Evolutionary conservation across 1,140 invertebrate species (phyloP), one percentile per base, ranked within the genome.

Genomic region (Eupeodes corollae): DNA sequence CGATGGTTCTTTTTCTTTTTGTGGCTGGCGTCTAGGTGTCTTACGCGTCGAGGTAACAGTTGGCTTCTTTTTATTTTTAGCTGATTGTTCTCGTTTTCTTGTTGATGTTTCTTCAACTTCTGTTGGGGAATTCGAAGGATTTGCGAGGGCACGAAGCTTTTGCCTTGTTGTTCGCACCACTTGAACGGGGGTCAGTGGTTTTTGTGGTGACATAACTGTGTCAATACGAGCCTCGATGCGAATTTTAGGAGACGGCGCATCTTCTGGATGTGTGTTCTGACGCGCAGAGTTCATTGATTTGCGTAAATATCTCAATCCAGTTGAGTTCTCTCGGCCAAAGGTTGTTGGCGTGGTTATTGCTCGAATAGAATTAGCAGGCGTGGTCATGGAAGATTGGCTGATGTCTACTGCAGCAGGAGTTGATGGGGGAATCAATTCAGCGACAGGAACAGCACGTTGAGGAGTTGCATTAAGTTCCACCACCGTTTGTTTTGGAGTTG

Each of bases 201-300:
- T 54, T 44, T 48, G 21, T 26, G 21, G 21, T 26, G 21, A 26
- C 3, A 26, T 44, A 34, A 44, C 43, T 5, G 46, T 42, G 30
- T 56, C 45, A 12, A 40, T 50, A 1, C 35, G 19, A 15, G 49
- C 50, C 21, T 49, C 50, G 18, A 52, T 55, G n/a, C 51, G 30
- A 9, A 55, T 55, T 15, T 46, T 40, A 1, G 44, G 43, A 2
- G 53, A 31, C 16, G 34, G 14, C 14, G 45, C 38, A 26, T 33
- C 53, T 10, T 61, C 56, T 2, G 32, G 47, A 18, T 58, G 52
- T n/a, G 57, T 55, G 13, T 55, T 51, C 14, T 51, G 59, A 9
- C 57, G 53, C 12, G 53, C 54, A n/a, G 46, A 55, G 32, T 56
- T 52, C 32, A 66, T 26, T 2, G 63, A 64, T 30, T 61, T 56